phyloP scores from a whole-genome alignment of 2,797 vertebrate genomes.

The Enteromius fasciolatus region DNA sequence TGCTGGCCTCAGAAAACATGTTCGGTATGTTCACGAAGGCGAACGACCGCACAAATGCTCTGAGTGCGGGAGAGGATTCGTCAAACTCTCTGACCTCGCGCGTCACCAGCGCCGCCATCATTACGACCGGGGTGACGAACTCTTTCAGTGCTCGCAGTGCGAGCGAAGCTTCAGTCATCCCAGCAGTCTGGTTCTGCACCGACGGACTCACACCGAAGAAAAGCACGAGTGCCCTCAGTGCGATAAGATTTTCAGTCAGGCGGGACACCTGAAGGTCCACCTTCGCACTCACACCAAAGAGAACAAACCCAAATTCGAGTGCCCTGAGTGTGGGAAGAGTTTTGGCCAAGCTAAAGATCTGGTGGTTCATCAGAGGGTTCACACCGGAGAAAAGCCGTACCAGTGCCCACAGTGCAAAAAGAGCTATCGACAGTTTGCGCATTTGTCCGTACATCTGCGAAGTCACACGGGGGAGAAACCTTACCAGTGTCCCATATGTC shows the following conservation, averaged over 20 bases:
- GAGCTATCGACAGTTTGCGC: conserved; percentile 49
- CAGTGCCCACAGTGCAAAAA: conserved; percentile 56
- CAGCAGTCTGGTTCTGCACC: conserved; percentile 49
- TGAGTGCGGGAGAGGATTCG: conserved; percentile 30
- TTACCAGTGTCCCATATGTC: conserved; percentile 47
- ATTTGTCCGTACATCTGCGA: conserved; percentile 46
- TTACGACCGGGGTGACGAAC: conserved; percentile 24
- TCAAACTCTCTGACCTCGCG: neutral
- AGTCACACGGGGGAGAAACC: conserved; percentile 56
- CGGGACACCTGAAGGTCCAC: conserved; percentile 52
- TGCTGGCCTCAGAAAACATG: conserved; percentile 32
- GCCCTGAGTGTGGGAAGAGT: conserved; percentile 50
- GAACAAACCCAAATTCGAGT: conserved; percentile 43
- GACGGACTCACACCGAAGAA: conserved; percentile 46
- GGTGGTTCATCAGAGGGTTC: conserved; percentile 48
- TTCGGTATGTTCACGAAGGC: conserved; percentile 41
- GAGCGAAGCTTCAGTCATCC: conserved; percentile 49
- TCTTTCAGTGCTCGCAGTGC: conserved; percentile 48
- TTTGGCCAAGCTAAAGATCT: conserved; percentile 50
- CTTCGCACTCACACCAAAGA: conserved; percentile 50
- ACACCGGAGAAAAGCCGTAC: conserved; percentile 55
- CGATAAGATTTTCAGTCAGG: conserved; percentile 49
- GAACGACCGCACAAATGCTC: conserved; percentile 30
- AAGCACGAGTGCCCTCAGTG: conserved; percentile 51
- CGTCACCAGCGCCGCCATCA: conserved; percentile 44